Evolutionary conservation across 2,888 invertebrate genomes (phyloP).

Genomic region (Thereva unica): DNA sequence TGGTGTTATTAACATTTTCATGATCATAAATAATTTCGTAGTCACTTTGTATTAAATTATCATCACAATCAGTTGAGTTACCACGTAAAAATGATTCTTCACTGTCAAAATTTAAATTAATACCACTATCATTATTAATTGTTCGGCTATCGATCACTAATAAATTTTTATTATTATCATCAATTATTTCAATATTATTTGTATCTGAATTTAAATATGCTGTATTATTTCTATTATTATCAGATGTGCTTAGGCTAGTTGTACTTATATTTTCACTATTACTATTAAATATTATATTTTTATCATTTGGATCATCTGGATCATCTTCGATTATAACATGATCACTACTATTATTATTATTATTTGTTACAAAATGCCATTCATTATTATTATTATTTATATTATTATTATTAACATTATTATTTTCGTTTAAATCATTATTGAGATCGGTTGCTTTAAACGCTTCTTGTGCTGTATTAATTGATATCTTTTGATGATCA

Average conservation of each 20-base stretch:
- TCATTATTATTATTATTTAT: slow-evolving; percentile 45
- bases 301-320: slow-evolving; percentile 13
- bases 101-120: slow-evolving; percentile 30
- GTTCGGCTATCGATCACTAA: slow-evolving; percentile 18
- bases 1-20: slow-evolving; percentile 11
- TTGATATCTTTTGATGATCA: slow-evolving; percentile 15
- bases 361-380: slow-evolving; percentile 43
- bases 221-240: background rate
- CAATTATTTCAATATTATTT: slow-evolving; percentile 35
- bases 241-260: slow-evolving; percentile 32
- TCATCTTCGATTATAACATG: slow-evolving; percentile 27
- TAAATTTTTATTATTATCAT: background rate
- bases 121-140: slow-evolving; percentile 18
- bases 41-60: slow-evolving; percentile 47
- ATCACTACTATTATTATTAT: slow-evolving; percentile 16
- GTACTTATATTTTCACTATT: slow-evolving; percentile 35
- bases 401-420: slow-evolving; percentile 43
- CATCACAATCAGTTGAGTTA: slow-evolving; percentile 56
- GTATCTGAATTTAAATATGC: slow-evolving; percentile 53
- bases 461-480: slow-evolving; percentile 7
- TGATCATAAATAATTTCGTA: slow-evolving; percentile 36
- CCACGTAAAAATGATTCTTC: slow-evolving; percentile 41
- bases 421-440: slow-evolving; percentile 45
- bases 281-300: slow-evolving; percentile 19
- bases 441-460: slow-evolving; percentile 44